Evolutionary conservation across 2,113 vertebrate genomes (phyloP).

Genomic region (Melanostigma gelatinosum): DNA sequence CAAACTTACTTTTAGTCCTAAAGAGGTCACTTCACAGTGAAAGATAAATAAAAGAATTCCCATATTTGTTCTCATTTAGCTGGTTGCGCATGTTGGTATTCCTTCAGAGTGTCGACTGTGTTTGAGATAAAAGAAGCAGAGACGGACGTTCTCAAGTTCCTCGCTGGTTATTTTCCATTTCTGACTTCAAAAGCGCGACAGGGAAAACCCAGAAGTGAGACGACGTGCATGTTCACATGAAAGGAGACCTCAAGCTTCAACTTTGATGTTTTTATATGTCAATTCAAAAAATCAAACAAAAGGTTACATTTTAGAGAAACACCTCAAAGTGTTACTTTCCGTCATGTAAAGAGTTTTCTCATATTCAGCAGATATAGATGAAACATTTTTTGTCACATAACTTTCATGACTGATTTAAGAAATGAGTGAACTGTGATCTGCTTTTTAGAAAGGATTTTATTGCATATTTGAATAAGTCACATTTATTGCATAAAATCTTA

Average conservation of each 20-base stretch:
- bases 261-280: neutral
- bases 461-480: neutral
- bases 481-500: neutral
- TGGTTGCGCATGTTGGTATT: neutral
- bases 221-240: neutral
- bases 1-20: constrained; percentile 27
- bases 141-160: constrained; percentile 1
- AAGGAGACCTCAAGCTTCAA: constrained; percentile 30
- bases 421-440: neutral
- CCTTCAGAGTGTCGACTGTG: neutral
- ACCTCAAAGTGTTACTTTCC: neutral
- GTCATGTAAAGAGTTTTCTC: too few species aligned
- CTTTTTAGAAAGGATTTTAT: too few species aligned
- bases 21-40: neutral
- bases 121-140: neutral
- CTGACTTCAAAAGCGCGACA: constrained; percentile 36
- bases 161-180: constrained; percentile 62
- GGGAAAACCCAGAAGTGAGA: constrained; percentile 70
- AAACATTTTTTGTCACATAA: neutral
- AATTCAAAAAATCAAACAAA: neutral
- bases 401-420: neutral
- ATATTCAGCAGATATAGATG: neutral
- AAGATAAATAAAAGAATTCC: neutral
- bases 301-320: neutral
- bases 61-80: neutral